phyloP scores from a whole-genome alignment of 1,140 invertebrate genomes.

The Drosophila watanabei region DNA sequence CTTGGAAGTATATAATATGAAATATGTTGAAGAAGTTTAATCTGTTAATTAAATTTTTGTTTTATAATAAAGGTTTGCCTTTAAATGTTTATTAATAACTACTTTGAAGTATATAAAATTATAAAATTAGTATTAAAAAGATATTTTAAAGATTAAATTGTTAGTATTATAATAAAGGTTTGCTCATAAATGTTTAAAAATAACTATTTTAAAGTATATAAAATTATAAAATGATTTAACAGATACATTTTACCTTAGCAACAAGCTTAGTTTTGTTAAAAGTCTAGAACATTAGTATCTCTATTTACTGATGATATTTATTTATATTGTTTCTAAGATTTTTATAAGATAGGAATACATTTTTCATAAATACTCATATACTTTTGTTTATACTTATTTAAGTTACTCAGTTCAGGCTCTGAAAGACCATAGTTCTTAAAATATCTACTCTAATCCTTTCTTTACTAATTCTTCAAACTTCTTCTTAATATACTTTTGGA shows the following conservation, averaged over 20 bases:
- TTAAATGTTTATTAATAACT: no score
- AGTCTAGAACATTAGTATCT: neutral
- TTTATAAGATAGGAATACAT: neutral
- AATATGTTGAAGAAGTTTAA: neutral
- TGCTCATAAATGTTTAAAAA: neutral
- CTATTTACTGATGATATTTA: neutral
- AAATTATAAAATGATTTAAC: no score
- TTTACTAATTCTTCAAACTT: neutral
- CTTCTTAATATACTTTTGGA: neutral
- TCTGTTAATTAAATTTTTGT: no score
- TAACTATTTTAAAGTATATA: neutral
- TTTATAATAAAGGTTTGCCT: no score
- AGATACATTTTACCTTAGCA: neutral
- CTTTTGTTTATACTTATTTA: neutral
- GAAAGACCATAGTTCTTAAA: neutral
- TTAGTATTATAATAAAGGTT: neutral
- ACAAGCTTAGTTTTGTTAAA: neutral
- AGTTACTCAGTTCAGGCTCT: neutral
- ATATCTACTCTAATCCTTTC: neutral
- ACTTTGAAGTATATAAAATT: no score
- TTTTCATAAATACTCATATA: neutral
- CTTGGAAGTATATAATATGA: neutral
- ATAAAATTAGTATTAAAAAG: no score
- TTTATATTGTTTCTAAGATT: neutral
- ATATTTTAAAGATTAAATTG: no score